Base-by-base conservation (phyloP, 2,797 vertebrate species). In the Epinephelus awoara region DNA sequence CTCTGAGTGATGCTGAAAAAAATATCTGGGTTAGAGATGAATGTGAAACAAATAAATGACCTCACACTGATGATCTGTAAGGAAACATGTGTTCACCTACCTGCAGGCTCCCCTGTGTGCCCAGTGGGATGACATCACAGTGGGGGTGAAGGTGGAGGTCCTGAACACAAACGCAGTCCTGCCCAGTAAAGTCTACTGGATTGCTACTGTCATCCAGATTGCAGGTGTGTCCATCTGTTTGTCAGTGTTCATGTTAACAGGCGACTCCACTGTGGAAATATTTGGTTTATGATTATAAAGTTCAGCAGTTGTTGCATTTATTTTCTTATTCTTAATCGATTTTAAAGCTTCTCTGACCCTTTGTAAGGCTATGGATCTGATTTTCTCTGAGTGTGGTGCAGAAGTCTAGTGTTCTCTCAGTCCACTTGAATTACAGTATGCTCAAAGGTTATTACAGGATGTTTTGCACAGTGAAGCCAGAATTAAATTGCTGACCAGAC, bases 101-200 rank as follows among this genome's bases (percentile, higher is more conserved):
- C 66, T 46, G 0, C 89, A 99, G 98, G 98, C 94, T 61, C 97
- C 98, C 0, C 95, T 99, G 12, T 97, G 95, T 1, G 93, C 94
- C 73, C 96, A 97, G 65, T 99, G 98, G 98, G 98, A 98, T 4
- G 97, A 99, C 34, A 93, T 99, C 83, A 72, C 87, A 0, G 94
- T 97, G 47, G 98, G 97, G 29, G 96, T 99, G 94, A 98, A 96
- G 88, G 97, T 99, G 82, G 98, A 99, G 92, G 97, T 98, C 63
- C 91, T 98, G 83, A 99, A 99, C 93, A 96, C 89, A 0, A 97
- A 98, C 0, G 96, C 97, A 0, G 95, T 97, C 70, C 96, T 99
- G 62, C 96, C 97, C 81, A 98, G 96, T 88, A 97, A 98, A 15
- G 98, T 99, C 51, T 99, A 98, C 93, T 99, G 98, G 98, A 98